These are phyloP conservation scores for Pelmatolapia mariae DNA, from an alignment of 2,113 vertebrate genomes.

Conservation along the genomic window DNA sequence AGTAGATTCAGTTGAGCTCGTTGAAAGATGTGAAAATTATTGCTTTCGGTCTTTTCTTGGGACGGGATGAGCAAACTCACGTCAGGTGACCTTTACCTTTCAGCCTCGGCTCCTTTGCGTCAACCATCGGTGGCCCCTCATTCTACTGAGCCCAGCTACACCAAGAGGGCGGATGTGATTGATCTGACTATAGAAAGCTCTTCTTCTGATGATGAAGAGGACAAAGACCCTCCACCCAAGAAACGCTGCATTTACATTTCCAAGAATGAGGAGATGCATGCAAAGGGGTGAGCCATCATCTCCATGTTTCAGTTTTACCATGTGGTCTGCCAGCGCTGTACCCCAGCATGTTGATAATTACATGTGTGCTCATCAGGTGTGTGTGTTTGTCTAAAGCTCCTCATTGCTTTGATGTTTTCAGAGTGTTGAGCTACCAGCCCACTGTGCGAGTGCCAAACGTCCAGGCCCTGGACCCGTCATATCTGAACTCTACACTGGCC, in stretches of 20 bases:
- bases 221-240: constrained; percentile 77
- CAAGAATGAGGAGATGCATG: constrained; percentile 81
- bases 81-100: neutral
- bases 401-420: constrained; percentile 36
- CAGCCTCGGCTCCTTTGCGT: constrained; percentile 76
- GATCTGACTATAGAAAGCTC: constrained; percentile 93
- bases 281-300: constrained; percentile 82
- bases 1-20: neutral
- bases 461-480: constrained; percentile 79
- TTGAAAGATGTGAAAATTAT: neutral
- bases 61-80: rapidly evolving
- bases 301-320: neutral
- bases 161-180: constrained; percentile 91
- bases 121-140: constrained; percentile 66
- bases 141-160: constrained; percentile 66
- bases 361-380: neutral
- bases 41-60: neutral
- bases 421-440: constrained; percentile 91
- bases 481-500: constrained; percentile 81
- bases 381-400: neutral
- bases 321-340: neutral
- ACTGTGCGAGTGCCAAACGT: constrained; percentile 82
- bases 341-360: neutral
- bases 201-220: constrained; percentile 74
- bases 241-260: constrained; percentile 86